Percentiles rank a stretch among this genome's conserved stretches.
Conservation (phyloP, 2,113 vertebrate species). For the Laterallus jamaicensis region DNA sequence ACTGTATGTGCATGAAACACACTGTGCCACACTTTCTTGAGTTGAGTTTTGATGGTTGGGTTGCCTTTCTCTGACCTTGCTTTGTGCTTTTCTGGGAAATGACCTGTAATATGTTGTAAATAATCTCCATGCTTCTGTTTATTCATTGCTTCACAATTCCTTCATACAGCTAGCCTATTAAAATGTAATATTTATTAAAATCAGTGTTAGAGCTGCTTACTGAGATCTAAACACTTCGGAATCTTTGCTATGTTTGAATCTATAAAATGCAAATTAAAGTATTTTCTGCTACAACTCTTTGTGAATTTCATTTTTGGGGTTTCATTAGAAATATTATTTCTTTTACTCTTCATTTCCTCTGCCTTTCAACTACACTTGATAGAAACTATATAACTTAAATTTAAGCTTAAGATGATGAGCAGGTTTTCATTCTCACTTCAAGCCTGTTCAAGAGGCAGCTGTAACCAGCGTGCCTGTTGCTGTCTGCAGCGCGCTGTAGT, state of each 20-base stretch:
- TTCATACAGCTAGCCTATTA: neutral
- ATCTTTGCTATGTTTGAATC: conserved; percentile 52
- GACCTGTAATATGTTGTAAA: conserved; percentile 54
- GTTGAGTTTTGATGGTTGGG: conserved; percentile 16
- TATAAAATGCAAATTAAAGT: conserved; percentile 66
- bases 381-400: neutral
- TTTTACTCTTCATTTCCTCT: neutral
- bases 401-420: neutral
- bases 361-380: neutral
- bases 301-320: neutral
- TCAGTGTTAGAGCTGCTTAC: conserved; percentile 21
- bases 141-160: neutral
- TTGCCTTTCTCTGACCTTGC: conserved; percentile 29
- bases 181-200: conserved; percentile 61
- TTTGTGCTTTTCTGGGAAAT: conserved; percentile 38
- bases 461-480: neutral
- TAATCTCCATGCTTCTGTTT: conserved; percentile 46
- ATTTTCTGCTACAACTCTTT: conserved; percentile 58
- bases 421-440: neutral
- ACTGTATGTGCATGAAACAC: conserved; percentile 1
- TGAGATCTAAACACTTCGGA: conserved; percentile 27
- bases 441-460: neutral
- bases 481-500: fast-evolving
- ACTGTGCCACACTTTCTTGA: conserved; percentile 8
- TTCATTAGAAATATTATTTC: neutral